Evolutionary conservation across 2,888 invertebrate species (phyloP).

Genomic region (Schizotus pectinicornis): DNA sequence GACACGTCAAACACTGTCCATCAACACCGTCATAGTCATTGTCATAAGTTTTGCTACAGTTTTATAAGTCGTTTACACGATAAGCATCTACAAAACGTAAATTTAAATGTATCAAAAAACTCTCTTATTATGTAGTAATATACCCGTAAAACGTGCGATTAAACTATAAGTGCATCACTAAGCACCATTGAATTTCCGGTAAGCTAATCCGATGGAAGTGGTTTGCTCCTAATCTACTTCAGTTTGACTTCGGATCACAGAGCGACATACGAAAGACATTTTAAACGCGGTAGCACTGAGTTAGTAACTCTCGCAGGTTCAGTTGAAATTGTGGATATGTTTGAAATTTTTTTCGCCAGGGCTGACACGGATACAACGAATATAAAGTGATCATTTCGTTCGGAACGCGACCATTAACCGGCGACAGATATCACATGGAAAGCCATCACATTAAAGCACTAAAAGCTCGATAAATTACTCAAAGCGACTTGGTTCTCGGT

Average conservation of each 20-base stretch:
- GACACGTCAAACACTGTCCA: constrained; percentile 16
- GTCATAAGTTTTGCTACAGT: background rate
- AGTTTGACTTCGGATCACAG: constrained; percentile 34
- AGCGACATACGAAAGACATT: constrained; percentile 36
- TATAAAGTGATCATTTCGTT: constrained; percentile 35
- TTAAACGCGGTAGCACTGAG: constrained; percentile 15
- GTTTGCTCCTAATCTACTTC: constrained; percentile 21
- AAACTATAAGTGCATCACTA: constrained; percentile 32
- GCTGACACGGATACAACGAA: constrained; percentile 44
- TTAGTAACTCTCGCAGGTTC: background rate
- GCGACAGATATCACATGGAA: constrained; percentile 23
- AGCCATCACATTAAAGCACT: constrained; percentile 26
- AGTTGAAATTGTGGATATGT: constrained; percentile 11
- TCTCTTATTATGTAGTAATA: constrained; percentile 27
- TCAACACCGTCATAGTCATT: background rate
- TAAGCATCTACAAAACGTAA: constrained; percentile 23
- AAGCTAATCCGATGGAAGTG: constrained; percentile 27
- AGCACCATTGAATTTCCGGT: constrained; percentile 34
- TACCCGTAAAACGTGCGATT: constrained; percentile 37
- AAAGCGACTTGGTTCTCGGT: constrained; percentile 9
- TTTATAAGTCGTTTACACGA: constrained; percentile 3
- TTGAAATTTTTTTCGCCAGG: constrained; percentile 48
- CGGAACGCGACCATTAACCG: constrained; percentile 19
- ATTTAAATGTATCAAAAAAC: constrained; percentile 31
- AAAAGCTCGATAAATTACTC: constrained; percentile 21